Percentiles rank a stretch among this genome's conserved stretches.
Evolutionary conservation across 37 sponge, comb jelly and placozoan species (phyloP).

Genomic region (Aphrocallistes beatrix): DNA sequence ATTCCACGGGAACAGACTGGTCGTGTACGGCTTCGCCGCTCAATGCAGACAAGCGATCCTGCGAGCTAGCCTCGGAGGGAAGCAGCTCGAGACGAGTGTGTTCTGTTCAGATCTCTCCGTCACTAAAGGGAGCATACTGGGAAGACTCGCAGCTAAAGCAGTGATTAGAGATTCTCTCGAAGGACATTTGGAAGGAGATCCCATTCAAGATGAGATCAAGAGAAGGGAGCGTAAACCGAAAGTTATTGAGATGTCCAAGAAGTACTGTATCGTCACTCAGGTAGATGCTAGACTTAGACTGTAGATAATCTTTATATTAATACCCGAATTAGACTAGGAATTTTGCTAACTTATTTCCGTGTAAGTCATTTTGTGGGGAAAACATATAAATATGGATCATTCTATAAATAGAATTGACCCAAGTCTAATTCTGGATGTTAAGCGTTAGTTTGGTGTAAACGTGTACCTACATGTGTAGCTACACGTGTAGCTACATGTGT

Average conservation of each 20-base stretch:
- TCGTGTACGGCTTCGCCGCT: constrained; percentile 90
- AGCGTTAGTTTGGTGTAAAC: too few relatives aligned
- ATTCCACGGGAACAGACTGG: constrained; percentile 80
- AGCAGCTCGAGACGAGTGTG: constrained; percentile 72
- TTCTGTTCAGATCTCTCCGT: constrained; percentile 68
- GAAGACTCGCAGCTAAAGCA: constrained; percentile 90
- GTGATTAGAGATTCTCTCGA: constrained; percentile 88
- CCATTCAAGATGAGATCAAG: constrained; percentile 76
- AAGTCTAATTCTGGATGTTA: too few relatives aligned
- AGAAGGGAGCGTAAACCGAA: constrained; percentile 63
- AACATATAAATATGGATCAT: too few relatives aligned
- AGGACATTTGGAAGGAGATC: constrained; percentile 62
- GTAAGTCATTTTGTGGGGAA: too few relatives aligned
- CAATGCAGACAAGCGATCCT: constrained; percentile 74
- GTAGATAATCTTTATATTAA: too few relatives aligned
- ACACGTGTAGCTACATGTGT: too few relatives aligned
- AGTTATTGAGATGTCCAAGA: constrained; percentile 78
- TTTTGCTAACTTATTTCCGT: too few relatives aligned
- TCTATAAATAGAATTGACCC: too few relatives aligned
- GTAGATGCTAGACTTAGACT: too few relatives aligned
- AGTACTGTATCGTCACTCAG: constrained; percentile 86
- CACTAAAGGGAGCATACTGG: constrained; percentile 65
- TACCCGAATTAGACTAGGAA: too few relatives aligned
- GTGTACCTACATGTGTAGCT: too few relatives aligned
- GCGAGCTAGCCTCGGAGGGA: constrained; percentile 77